phyloP scores from a whole-genome alignment of 2,113 vertebrate genomes.

The Eidolon helvum region DNA sequence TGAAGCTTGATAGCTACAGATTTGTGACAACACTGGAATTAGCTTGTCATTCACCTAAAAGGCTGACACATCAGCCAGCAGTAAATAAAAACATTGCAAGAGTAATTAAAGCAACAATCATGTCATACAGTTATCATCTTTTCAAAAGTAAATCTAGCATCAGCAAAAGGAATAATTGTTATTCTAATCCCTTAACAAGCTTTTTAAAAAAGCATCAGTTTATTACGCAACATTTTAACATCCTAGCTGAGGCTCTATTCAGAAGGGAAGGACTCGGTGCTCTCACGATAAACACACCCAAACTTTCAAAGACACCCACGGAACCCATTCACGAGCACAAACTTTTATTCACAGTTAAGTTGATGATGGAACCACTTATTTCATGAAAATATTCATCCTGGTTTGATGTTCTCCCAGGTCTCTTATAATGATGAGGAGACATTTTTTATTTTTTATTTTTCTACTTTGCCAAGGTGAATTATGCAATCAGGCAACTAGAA shows the following conservation, averaged over 20 bases:
- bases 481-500: not conserved
- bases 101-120: not conserved
- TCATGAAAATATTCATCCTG: not conserved
- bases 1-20: not conserved
- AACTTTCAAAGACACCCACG: not conserved
- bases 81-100: not conserved
- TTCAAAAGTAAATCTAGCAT: slow-evolving; percentile 20
- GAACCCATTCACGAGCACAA: not conserved
- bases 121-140: not conserved
- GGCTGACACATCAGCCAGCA: not conserved
- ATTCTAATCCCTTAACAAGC: not conserved
- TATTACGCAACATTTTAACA: not conserved
- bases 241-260: not conserved
- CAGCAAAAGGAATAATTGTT: not conserved
- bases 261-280: not conserved
- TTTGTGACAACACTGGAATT: not conserved
- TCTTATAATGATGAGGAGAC: not conserved
- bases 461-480: slow-evolving; percentile 56
- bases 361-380: not conserved
- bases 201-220: not conserved
- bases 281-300: not conserved
- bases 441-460: slow-evolving; percentile 28
- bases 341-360: not conserved
- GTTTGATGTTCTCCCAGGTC: not conserved
- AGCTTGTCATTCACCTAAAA: not conserved